phyloP scores from a whole-genome alignment of 2,888 invertebrate genomes.

The Dilophus febrilis region DNA sequence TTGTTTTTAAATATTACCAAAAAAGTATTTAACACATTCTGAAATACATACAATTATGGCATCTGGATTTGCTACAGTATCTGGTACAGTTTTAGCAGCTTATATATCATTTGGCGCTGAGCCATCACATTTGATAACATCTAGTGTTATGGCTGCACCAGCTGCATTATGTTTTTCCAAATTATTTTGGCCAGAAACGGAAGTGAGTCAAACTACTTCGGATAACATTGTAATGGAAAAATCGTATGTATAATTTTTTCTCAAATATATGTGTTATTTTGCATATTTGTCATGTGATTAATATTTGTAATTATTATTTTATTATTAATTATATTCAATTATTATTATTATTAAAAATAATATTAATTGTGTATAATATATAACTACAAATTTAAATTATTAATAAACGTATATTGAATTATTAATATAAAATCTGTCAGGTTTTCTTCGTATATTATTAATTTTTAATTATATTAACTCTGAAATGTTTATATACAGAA shows the following conservation, averaged over 20 bases:
- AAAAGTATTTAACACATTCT: conserved; percentile 55
- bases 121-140: conserved; percentile 75
- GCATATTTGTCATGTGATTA: no score
- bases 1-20: background rate
- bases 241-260: conserved; percentile 39
- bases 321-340: background rate
- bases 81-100: conserved; percentile 83
- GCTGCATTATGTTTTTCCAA: conserved; percentile 82
- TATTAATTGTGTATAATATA: background rate
- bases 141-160: conserved; percentile 93
- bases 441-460: background rate
- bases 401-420: background rate
- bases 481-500: conserved; percentile 33
- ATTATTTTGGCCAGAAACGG: conserved; percentile 81
- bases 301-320: background rate
- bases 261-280: no score
- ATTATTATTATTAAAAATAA: background rate
- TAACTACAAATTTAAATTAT: background rate
- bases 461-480: conserved; percentile 5
- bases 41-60: conserved; percentile 89
- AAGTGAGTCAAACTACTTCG: conserved; percentile 55
- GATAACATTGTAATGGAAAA: conserved; percentile 55
- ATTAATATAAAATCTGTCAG: no score
- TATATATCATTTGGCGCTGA: conserved; percentile 82
- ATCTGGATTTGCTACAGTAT: conserved; percentile 89